phyloP scores from a whole-genome alignment of 2,888 invertebrate species.

The Colletes collaris region DNA sequence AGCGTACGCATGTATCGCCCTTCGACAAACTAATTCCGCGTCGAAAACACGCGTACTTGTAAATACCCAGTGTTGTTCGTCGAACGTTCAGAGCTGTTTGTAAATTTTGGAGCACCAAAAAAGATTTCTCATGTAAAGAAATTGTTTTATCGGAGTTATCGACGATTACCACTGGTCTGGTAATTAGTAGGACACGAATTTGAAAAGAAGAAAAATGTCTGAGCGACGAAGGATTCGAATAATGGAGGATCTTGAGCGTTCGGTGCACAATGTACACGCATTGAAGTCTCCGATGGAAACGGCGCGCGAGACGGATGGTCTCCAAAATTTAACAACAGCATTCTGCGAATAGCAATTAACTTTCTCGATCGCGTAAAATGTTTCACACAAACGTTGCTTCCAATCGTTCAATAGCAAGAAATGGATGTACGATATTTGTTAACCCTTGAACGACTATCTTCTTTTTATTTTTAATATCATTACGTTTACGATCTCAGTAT shows the following conservation, averaged over 20 bases:
- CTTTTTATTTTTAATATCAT: too few relatives aligned
- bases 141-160: too few relatives aligned
- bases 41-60: slow-evolving; percentile 3
- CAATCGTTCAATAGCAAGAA: neutral
- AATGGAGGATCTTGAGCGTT: too few relatives aligned
- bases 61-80: slow-evolving; percentile 5
- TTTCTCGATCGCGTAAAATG: neutral
- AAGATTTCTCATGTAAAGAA: too few relatives aligned
- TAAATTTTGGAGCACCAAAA: neutral
- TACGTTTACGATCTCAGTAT: too few relatives aligned
- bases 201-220: too few relatives aligned
- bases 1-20: neutral
- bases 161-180: too few relatives aligned
- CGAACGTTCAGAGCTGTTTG: slow-evolving; percentile 1
- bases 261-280: neutral
- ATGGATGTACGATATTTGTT: slow-evolving; percentile 4
- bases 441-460: neutral
- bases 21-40: neutral
- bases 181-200: too few relatives aligned
- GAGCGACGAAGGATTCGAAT: too few relatives aligned
- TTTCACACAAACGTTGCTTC: slow-evolving; percentile 1
- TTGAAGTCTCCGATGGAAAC: slow-evolving; percentile 3
- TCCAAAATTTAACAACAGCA: neutral
- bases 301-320: too few relatives aligned
- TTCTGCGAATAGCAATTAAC: neutral